These are phyloP conservation scores for Samia ricini DNA, from an alignment of 1,140 invertebrate species.

Conservation along the genomic window DNA sequence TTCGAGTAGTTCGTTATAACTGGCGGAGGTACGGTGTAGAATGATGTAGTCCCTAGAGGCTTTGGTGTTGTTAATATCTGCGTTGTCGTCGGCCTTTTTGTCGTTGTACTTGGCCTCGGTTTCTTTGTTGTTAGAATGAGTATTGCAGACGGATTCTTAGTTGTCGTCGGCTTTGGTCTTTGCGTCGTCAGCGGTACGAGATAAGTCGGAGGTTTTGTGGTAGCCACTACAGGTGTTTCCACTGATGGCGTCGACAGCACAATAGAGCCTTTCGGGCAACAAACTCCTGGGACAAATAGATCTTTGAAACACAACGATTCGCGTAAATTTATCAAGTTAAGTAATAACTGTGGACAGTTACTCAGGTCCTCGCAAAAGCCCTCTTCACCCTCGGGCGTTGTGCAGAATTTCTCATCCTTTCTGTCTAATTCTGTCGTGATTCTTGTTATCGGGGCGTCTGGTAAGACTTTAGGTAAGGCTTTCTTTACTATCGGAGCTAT, in stretches of 20 bases:
- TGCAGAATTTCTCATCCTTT: constrained; percentile 79
- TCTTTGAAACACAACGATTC: constrained; percentile 95
- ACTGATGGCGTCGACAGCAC: constrained; percentile 37
- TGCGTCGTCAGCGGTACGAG: constrained; percentile 74
- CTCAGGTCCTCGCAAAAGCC: constrained; percentile 94
- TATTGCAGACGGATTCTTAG: constrained; percentile 67
- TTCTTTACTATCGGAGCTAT: constrained; percentile 86
- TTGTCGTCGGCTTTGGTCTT: constrained; percentile 52
- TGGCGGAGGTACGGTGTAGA: constrained; percentile 57
- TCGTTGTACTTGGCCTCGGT: constrained; percentile 38
- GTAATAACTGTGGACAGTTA: constrained; percentile 90
- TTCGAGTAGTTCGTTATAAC: constrained; percentile 65
- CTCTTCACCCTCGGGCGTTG: constrained; percentile 86
- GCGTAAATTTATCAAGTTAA: constrained; percentile 89
- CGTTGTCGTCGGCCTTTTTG: constrained; percentile 45
- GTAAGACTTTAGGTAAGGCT: constrained; percentile 77
- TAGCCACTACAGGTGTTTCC: constrained; percentile 52
- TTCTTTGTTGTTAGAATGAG: constrained; percentile 62
- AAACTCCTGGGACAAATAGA: constrained; percentile 93
- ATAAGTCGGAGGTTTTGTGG: constrained; percentile 68
- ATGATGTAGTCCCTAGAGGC: constrained; percentile 43
- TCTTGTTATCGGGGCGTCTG: constrained; percentile 59
- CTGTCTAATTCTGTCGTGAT: constrained; percentile 48
- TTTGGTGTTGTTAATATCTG: constrained; percentile 49
- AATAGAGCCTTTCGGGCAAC: constrained; percentile 84